phyloP scores from a whole-genome alignment of 2,797 vertebrate genomes.

The Morelia viridis region DNA sequence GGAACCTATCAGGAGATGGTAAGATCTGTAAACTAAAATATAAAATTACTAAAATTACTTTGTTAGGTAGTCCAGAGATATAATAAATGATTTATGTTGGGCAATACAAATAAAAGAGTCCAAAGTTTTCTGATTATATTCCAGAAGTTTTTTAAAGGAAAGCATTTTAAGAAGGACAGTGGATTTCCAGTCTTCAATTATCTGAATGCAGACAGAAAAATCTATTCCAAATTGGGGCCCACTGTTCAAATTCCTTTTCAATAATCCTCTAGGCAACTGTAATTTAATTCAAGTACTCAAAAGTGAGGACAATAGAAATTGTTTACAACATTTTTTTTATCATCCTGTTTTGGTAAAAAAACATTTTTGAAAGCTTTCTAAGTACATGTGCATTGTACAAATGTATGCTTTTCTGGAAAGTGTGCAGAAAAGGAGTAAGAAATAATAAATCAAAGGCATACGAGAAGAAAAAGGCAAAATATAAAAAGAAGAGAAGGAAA shows the following conservation, averaged over 20 bases:
- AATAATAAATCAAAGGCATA: background rate
- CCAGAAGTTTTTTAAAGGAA: constrained; percentile 13
- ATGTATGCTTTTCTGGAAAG: background rate
- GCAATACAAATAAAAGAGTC: background rate
- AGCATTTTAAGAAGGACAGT: background rate
- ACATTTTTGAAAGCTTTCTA: background rate
- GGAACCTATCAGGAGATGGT: background rate
- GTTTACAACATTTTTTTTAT: background rate
- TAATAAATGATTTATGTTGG: background rate
- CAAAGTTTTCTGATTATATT: constrained; percentile 15
- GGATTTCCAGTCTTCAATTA: background rate
- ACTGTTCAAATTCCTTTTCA: background rate
- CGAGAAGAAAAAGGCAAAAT: background rate
- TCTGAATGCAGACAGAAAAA: background rate
- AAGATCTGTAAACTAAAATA: constrained; percentile 7
- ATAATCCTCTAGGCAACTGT: background rate
- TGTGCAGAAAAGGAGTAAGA: background rate
- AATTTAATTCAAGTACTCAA: background rate
- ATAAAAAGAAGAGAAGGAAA: background rate
- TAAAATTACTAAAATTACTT: background rate
- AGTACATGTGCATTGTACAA: background rate
- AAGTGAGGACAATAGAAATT: background rate
- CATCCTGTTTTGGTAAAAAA: background rate
- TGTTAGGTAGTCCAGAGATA: constrained; percentile 1
- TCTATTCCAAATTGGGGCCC: background rate